Conservation (phyloP, 2,888 invertebrate species). For the Mimumesa dahlbomi region DNA sequence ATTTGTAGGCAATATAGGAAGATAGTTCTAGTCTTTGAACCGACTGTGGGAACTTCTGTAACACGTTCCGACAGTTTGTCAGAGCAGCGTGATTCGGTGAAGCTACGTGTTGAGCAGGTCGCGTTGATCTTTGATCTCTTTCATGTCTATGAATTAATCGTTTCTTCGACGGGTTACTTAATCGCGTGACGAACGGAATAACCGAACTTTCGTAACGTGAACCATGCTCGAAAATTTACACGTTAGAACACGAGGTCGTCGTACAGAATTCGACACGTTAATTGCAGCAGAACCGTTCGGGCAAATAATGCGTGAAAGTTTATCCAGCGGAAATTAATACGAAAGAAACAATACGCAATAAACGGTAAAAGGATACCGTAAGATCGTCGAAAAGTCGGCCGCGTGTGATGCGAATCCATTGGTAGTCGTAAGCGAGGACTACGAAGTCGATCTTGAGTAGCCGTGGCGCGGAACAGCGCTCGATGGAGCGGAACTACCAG, state of each 20-base stretch:
- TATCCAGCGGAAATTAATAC: too few relatives aligned
- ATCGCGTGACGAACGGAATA: conserved; percentile 2
- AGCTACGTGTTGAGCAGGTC: conserved; percentile 9
- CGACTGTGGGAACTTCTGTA: conserved; percentile 25
- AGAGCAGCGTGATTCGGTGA: background rate
- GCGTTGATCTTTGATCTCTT: conserved; percentile 34
- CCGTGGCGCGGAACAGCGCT: conserved; percentile 79
- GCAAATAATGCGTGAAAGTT: background rate
- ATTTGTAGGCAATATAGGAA: too few relatives aligned
- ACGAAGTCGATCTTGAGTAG: conserved; percentile 75
- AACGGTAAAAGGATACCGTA: conserved; percentile 2
- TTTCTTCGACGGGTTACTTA: conserved; percentile 14
- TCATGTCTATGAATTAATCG: conserved; percentile 38
- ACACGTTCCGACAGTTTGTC: conserved; percentile 8
- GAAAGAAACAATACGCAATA: background rate
- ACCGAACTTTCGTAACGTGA: too few relatives aligned
- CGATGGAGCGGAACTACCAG: conserved; percentile 80
- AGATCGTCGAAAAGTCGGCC: conserved; percentile 47
- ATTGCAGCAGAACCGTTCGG: background rate
- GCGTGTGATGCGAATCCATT: conserved; percentile 65
- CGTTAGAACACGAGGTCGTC: too few relatives aligned
- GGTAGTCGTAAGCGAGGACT: conserved; percentile 65
- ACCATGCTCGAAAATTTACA: too few relatives aligned
- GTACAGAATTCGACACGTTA: too few relatives aligned
- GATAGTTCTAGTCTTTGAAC: too few relatives aligned